These are phyloP conservation scores for Bombus polaris DNA, from an alignment of 1,140 invertebrate species.

Conservation along the genomic window DNA sequence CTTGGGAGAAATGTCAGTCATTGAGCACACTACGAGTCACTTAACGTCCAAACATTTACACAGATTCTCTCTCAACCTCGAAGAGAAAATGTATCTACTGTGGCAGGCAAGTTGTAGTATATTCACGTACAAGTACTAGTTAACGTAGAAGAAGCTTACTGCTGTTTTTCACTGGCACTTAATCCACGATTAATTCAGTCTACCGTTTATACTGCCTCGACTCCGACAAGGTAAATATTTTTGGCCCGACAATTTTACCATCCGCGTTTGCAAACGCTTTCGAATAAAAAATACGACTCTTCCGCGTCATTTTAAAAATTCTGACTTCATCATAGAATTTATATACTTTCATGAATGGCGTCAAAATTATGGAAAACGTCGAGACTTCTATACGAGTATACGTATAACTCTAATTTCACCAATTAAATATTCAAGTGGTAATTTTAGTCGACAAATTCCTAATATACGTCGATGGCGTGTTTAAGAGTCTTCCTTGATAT, in stretches of 20 bases:
- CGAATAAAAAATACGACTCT: neutral
- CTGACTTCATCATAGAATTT: neutral
- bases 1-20: conserved; percentile 12
- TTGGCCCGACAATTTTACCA: neutral
- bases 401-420: neutral
- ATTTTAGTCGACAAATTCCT: conserved; percentile 10
- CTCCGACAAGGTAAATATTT: neutral
- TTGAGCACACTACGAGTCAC: conserved; percentile 18
- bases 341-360: no score
- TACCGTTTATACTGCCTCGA: conserved; percentile 13
- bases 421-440: conserved; percentile 26
- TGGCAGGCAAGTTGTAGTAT: conserved; percentile 13
- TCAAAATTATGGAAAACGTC: no score
- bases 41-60: conserved; percentile 55
- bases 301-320: neutral
- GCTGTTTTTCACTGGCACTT: conserved; percentile 43
- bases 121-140: conserved; percentile 38
- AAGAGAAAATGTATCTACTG: conserved; percentile 10
- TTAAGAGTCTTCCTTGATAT: conserved; percentile 38
- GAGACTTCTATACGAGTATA: no score
- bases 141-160: conserved; percentile 8
- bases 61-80: neutral
- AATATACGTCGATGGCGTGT: conserved; percentile 30
- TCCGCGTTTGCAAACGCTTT: no score
- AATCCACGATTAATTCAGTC: conserved; percentile 43